phyloP scores from a whole-genome alignment of 2,888 invertebrate genomes.

The Pegoplata infirma region DNA sequence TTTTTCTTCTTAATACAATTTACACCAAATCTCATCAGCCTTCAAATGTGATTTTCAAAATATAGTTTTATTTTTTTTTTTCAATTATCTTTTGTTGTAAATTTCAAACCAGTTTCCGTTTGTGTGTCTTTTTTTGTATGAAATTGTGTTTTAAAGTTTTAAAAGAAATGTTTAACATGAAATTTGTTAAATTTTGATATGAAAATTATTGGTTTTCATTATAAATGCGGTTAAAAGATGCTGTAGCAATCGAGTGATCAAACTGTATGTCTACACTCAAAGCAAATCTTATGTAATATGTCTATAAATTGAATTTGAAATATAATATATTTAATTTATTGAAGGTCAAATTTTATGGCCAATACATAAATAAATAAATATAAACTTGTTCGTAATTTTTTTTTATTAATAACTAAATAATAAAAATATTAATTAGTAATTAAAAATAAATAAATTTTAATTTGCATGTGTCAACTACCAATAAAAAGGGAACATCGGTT shows the following conservation, averaged over 20 bases:
- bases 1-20: not conserved
- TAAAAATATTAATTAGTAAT: too few relatives aligned
- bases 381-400: not conserved
- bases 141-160: not conserved
- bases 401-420: too few relatives aligned
- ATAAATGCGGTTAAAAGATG: slow-evolving; percentile 2
- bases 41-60: slow-evolving; percentile 18
- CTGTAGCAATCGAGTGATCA: not conserved
- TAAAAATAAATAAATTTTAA: too few relatives aligned
- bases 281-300: not conserved
- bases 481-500: too few relatives aligned
- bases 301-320: not conserved
- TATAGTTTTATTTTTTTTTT: not conserved
- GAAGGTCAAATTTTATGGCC: not conserved
- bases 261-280: too few relatives aligned
- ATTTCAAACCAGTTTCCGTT: slow-evolving; percentile 32
- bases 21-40: not conserved
- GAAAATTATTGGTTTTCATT: slow-evolving; percentile 17
- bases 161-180: slow-evolving; percentile 10
- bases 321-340: too few relatives aligned
- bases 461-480: too few relatives aligned
- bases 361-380: not conserved
- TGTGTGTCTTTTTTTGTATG: slow-evolving; percentile 2
- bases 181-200: not conserved
- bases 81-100: not conserved